phyloP scores from a whole-genome alignment of 1,140 invertebrate species.

The Homalodisca vitripennis region DNA sequence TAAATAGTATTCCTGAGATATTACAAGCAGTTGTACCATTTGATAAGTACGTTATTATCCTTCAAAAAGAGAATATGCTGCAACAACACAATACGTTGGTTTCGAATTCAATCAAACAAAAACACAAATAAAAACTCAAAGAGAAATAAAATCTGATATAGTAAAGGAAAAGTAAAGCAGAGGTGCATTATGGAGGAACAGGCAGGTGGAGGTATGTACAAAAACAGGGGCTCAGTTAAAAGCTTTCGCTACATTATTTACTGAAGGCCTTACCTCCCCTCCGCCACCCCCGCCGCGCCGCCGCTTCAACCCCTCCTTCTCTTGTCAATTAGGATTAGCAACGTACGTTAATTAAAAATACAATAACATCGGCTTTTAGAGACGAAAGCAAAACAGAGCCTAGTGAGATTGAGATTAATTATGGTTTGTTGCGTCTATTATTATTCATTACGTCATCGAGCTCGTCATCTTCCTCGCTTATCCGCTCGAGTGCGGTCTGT shows the following conservation, averaged over 20 bases:
- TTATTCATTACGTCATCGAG: conserved; percentile 16
- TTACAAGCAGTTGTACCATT: no score
- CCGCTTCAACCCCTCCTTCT: conserved; percentile 19
- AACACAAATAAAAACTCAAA: neutral
- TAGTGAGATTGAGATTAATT: conserved; percentile 15
- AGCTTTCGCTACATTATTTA: conserved; percentile 35
- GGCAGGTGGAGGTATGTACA: conserved; percentile 21
- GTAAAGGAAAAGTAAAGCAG: neutral
- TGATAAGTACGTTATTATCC: no score
- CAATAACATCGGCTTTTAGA: conserved; percentile 26
- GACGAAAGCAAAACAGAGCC: conserved; percentile 8
- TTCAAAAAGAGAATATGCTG: no score
- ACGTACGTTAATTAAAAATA: conserved; percentile 33
- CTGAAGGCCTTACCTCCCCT: conserved; percentile 27
- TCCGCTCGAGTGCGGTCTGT: no score
- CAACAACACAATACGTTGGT: no score
- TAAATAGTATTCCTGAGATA: no score
- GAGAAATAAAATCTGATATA: neutral
- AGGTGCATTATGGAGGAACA: neutral
- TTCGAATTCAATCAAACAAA: neutral
- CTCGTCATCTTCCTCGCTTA: neutral
- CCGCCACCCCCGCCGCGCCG: conserved; percentile 6
- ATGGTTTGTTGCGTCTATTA: conserved; percentile 14
- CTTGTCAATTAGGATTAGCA: conserved; percentile 29
- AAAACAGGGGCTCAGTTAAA: conserved; percentile 28